phyloP scores from a whole-genome alignment of 2,113 vertebrate species.

The Okapia johnstoni region DNA sequence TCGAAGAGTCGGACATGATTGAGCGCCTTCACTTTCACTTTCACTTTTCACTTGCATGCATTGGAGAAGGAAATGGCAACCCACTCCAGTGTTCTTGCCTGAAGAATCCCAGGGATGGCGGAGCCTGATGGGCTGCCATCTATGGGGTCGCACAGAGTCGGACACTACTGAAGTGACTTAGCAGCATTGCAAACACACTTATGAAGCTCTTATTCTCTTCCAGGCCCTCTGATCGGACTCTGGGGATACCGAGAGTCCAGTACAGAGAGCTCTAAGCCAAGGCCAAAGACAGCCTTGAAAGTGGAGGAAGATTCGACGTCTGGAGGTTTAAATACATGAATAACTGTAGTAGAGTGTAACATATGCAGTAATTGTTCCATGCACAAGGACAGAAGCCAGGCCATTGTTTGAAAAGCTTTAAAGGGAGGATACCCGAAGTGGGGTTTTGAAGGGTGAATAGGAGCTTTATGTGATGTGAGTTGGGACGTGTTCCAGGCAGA shows the following conservation, averaged over 20 bases:
- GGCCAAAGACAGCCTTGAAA: background rate
- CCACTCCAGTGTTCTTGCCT: too few species aligned
- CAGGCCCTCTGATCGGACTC: background rate
- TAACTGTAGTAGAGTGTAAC: background rate
- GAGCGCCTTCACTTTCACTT: too few species aligned
- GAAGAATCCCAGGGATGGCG: too few species aligned
- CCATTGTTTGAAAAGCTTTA: background rate
- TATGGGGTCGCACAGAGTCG: too few species aligned
- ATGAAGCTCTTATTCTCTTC: background rate
- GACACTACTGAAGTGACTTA: too few species aligned
- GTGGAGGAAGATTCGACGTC: background rate
- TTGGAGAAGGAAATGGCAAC: too few species aligned
- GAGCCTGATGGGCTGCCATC: too few species aligned
- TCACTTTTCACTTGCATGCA: too few species aligned
- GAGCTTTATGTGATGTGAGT: background rate
- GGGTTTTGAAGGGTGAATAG: background rate
- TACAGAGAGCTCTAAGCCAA: background rate
- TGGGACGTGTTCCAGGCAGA: background rate
- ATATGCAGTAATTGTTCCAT: background rate
- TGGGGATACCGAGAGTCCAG: background rate
- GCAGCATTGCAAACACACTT: background rate
- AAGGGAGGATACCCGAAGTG: background rate
- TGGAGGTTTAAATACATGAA: background rate
- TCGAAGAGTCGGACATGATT: too few species aligned
- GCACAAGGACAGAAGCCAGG: background rate